Base-by-base conservation (phyloP, 2,113 vertebrate species). In the Onychostruthus taczanowskii region DNA sequence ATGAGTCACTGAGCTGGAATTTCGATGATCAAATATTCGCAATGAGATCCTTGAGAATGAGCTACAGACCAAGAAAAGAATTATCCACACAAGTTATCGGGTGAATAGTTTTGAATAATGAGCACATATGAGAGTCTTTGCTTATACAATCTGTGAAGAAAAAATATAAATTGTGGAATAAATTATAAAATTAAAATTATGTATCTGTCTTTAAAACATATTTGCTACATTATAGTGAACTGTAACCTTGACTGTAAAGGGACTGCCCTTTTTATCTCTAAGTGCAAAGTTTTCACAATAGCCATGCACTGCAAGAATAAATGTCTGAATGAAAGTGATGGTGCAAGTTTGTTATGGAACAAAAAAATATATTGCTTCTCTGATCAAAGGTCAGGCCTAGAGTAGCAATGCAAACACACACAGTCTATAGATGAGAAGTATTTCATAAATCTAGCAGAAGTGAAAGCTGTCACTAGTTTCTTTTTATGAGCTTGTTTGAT, bases 401-500 rank as follows among this genome's bases (percentile, higher is more conserved):
- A 95, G 76, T 18, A 64, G 72, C 66, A 84, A 17, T 13, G 27
- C 79, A 89, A 96, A 93, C 35, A 79, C 31, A 92, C 30, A n/a
- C 13, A 13, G 14, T 50, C 73, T 80, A 84, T 75, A 91, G 61
- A 90, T 41, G 47, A 84, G 68, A 94, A 89, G 58, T 47, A 78
- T 84, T 95, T 89, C 74, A 93, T 92, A 96, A 93, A 96, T 84
- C 63, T 86, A 52, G 35, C 59, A 90, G 73, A 73, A 94, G 70
- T 96, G 79, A 92, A 97, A 95, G 76, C 90, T 96, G 95, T 95
- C 97, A 90, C 69, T 79, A 73, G 82, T 90, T 96, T 90, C 93
- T 96, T 97, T 97, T 97, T 97, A 97, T 92, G 95, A 96, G 96
- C 84, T 85, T 76, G 86, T 94, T 95, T 96, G 94, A 97, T 96